Evolutionary conservation across 2,113 vertebrate species (phyloP).

Genomic region (Natator depressus): DNA sequence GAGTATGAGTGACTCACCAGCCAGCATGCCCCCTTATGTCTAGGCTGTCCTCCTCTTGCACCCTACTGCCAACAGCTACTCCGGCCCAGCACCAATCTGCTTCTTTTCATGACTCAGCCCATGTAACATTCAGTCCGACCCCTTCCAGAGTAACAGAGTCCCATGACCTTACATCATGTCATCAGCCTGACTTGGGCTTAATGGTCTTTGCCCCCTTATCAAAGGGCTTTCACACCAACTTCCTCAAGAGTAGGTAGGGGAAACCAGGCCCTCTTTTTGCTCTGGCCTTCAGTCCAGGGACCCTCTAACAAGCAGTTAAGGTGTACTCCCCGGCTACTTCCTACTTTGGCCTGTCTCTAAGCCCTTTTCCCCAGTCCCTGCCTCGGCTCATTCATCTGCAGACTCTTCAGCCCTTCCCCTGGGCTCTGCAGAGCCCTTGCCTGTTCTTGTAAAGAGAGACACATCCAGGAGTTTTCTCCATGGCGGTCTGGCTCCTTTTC

Average conservation of each 20-base stretch:
- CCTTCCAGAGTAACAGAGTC: background rate
- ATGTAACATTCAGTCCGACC: background rate
- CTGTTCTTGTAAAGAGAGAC: background rate
- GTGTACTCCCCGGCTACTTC: background rate
- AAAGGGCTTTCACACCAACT: background rate
- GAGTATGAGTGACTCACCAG: background rate
- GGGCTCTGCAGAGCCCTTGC: background rate
- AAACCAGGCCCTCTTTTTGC: no score
- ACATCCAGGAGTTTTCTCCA: background rate
- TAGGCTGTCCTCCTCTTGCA: background rate
- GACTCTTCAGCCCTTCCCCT: background rate
- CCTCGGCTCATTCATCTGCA: background rate
- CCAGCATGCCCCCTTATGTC: background rate
- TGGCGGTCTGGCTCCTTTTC: background rate
- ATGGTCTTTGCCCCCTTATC: no score
- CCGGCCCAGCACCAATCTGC: background rate
- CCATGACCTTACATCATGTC: background rate
- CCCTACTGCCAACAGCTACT: background rate
- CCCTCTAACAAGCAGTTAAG: background rate
- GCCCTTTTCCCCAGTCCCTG: background rate
- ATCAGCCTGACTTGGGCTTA: background rate
- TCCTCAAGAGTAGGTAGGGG: background rate
- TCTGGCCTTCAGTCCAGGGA: background rate
- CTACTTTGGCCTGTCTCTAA: background rate
- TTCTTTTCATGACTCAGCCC: background rate